Evolutionary conservation across 2,797 vertebrate species (phyloP), one percentile per base, ranked within the genome.

Genomic region (Epinephelus coioides): DNA sequence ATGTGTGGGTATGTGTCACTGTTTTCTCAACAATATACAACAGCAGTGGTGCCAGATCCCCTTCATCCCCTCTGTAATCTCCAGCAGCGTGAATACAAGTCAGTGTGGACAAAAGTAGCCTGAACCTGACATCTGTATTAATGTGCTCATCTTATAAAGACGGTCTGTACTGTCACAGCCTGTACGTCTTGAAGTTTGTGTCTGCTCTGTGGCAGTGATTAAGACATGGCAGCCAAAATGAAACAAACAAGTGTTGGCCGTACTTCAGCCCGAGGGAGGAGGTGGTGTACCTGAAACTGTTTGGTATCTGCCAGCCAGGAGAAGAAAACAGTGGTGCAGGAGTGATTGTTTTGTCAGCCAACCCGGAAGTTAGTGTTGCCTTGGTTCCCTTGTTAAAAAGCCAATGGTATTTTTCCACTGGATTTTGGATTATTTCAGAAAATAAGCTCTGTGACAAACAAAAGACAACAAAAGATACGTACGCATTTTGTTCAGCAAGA

Each of bases 1-100:
- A 57, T 63, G 72, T 76, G 80, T 78, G 73, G 57, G 72, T 62
- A 53, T 60, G 68, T 70, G 66, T 77, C 65, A 43, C 46, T 38
- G 55, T 71, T 70, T 65, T 53, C 62, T 64, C 73, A 57, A 65
- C 81, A 69, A 55, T 65, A 55, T 23, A 67, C 57, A 82, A 44
- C 69, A 56, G 71, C 44, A 61, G 69, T 17, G 50, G 21, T n/a
- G 21, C 50, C 53, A 23, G 60, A 69, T 61, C 25, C 4, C 38
- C 59, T 34, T 55, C 70, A 62, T 65, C 69, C 72, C 60, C 60
- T 64, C 62, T 63, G 82, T 43, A 43, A 43, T 43, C 40, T 43
- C 11, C 40, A 43, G 40, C 40, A 43, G 18, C 34, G 2, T 34
- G 34, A 75, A 21, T n/a, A 4, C 25, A 46, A 43, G 60, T 44